Base-by-base conservation (phyloP, 2,113 vertebrate species). In the Ailuropoda melanoleuca region DNA sequence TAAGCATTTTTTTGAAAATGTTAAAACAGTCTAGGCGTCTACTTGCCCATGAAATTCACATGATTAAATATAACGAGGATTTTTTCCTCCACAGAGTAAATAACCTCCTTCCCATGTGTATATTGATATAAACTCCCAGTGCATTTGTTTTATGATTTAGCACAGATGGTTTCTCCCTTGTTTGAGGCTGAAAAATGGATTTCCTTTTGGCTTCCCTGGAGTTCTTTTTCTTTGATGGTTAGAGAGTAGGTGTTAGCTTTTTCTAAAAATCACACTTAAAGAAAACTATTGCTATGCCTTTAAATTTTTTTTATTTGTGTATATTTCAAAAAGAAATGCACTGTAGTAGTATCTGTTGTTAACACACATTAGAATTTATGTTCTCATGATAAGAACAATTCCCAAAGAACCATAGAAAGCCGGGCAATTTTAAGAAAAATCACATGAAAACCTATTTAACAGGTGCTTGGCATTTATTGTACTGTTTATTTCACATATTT, bases 81-180 rank as follows among this genome's bases (percentile, higher is more conserved):
- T 98, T 98, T 98, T 98, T 98, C 97, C 97, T 98, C 97, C 82
- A 77, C 96, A 90, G 97, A 98, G 98, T 98, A 98, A 98, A 99
- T 98, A 98, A 98, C 96, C 84, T 98, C 93, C 92, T 98, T 98
- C 98, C 98, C 97, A 93, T n/a, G 96, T 98, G 98, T 97, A 94
- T 98, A 98, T 98, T 98, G 98, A 98, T 98, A 98, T 96, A 98
- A 98, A 98, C 98, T 98, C 97, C 98, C 98, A 97, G 97, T 97
- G 92, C 97, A 90, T 98, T 98, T 98, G 98, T 98, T 98, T 98
- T 98, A 98, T 98, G 97, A 96, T 98, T 98, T 98, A 97, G 97
- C 98, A 98, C 95, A 97, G 96, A 97, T 98, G 98, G 96, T 92
- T 98, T 98, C 96, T 98, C 95, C 98, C 84, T 37, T 97, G 98